Conservation (phyloP, 2,888 invertebrate species). For the Hydrotaea diabolus region DNA sequence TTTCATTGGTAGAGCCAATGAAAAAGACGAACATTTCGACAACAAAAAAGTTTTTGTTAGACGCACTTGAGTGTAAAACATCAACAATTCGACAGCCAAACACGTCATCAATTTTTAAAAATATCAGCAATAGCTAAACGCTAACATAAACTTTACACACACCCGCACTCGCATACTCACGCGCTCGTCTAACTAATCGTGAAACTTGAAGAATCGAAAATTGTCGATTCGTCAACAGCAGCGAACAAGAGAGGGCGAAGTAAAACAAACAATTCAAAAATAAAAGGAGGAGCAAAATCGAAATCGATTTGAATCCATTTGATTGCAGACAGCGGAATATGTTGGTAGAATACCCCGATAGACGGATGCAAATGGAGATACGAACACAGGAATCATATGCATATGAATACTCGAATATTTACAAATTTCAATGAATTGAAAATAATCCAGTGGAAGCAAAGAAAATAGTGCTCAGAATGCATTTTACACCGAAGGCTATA, state of each 20-base stretch:
- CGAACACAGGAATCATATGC: neutral
- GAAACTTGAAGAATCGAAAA: neutral
- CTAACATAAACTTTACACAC: neutral
- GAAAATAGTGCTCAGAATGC: no score
- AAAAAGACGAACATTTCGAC: no score
- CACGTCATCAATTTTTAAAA: constrained; percentile 51
- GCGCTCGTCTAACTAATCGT: no score
- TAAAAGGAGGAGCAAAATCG: neutral
- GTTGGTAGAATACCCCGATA: neutral
- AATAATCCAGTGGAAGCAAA: no score
- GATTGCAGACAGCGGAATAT: neutral
- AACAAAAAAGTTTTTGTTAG: neutral
- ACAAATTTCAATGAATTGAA: neutral
- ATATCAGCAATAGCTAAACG: constrained; percentile 18
- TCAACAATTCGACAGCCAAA: constrained; percentile 40
- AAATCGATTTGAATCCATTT: neutral
- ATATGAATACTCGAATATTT: neutral
- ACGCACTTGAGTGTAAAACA: constrained; percentile 47
- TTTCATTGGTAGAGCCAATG: no score
- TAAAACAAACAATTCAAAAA: neutral
- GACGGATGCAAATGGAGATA: neutral
- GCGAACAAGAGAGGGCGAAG: neutral
- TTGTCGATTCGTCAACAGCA: neutral
- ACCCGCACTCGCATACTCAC: no score
- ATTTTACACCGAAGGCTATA: no score